phyloP scores from a whole-genome alignment of 2,113 vertebrate genomes.

The Urocynchramus pylzowi region DNA sequence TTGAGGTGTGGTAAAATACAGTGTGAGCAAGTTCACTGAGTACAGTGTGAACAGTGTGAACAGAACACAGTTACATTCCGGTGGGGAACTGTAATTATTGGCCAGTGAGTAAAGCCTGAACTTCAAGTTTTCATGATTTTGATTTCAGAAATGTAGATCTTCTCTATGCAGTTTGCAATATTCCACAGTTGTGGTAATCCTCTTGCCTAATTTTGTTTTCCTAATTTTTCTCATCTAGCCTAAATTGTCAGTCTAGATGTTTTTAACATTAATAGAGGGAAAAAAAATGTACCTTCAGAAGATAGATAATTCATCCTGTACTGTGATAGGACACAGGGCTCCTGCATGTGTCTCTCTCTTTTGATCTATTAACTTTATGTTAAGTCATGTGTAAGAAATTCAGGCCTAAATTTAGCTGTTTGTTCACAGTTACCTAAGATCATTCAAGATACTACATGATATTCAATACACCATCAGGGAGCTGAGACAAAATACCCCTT shows the following conservation, averaged over 20 bases:
- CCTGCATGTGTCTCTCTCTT: neutral
- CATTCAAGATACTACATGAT: neutral
- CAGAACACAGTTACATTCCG: neutral
- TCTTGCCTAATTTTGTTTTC: neutral
- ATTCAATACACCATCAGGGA: neutral
- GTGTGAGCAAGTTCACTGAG: neutral
- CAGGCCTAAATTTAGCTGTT: neutral
- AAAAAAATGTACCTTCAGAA: neutral
- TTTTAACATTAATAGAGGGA: neutral
- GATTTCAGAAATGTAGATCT: neutral
- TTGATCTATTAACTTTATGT: neutral
- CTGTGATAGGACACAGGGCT: fast-evolving
- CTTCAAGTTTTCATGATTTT: neutral
- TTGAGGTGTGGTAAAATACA: neutral
- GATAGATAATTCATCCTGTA: neutral
- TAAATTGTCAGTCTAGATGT: neutral
- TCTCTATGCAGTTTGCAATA: neutral
- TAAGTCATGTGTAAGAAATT: neutral
- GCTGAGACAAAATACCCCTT: neutral
- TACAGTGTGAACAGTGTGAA: neutral
- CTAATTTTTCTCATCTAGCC: neutral
- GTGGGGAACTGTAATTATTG: neutral
- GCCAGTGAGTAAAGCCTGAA: neutral
- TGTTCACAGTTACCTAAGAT: neutral
- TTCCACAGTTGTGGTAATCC: neutral